Evolutionary conservation across 2,797 vertebrate species (phyloP).

Genomic region (Pseudopleuronectes americanus): DNA sequence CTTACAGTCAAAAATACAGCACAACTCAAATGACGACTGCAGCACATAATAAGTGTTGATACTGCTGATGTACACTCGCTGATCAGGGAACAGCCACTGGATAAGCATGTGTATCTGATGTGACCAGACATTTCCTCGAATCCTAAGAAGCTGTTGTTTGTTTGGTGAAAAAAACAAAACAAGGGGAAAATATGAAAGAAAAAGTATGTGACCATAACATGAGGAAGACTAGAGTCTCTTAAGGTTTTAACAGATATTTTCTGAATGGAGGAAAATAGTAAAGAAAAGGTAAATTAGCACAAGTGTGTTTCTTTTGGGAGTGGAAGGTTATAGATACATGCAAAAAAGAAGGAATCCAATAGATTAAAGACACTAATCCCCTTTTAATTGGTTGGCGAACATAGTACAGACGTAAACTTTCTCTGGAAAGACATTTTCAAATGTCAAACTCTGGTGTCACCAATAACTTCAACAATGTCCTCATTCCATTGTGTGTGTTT

Average conservation of each 20-base stretch:
- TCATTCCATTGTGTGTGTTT: not conserved
- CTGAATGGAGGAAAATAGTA: not conserved
- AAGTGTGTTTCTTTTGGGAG: slow-evolving; percentile 3
- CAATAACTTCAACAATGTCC: not conserved
- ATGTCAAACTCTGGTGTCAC: slow-evolving; percentile 7
- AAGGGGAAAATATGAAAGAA: slow-evolving; percentile 21
- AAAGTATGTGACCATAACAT: slow-evolving; percentile 7
- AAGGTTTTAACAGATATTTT: slow-evolving; percentile 12
- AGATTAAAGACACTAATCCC: not conserved
- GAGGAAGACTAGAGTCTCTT: slow-evolving; percentile 1
- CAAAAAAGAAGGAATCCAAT: slow-evolving; percentile 48
- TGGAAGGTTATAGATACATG: slow-evolving; percentile 8
- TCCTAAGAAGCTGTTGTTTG: slow-evolving; percentile 15
- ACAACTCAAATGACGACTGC: slow-evolving; percentile 20
- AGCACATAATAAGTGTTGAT: slow-evolving; percentile 1
- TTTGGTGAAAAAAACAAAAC: slow-evolving; percentile 23
- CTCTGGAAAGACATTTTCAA: slow-evolving; percentile 6
- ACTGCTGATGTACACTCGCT: slow-evolving; percentile 8
- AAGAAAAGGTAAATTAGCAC: slow-evolving; percentile 7
- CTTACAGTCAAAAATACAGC: slow-evolving; percentile 4
- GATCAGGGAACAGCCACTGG: slow-evolving; percentile 18
- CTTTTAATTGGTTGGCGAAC: not conserved
- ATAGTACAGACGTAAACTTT: not conserved
- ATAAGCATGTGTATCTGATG: not conserved
- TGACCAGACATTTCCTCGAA: slow-evolving; percentile 14